Percentiles rank a stretch among this genome's conserved stretches.
phyloP scores from a whole-genome alignment of 2,113 vertebrate species.

The Apeltes quadracus region DNA sequence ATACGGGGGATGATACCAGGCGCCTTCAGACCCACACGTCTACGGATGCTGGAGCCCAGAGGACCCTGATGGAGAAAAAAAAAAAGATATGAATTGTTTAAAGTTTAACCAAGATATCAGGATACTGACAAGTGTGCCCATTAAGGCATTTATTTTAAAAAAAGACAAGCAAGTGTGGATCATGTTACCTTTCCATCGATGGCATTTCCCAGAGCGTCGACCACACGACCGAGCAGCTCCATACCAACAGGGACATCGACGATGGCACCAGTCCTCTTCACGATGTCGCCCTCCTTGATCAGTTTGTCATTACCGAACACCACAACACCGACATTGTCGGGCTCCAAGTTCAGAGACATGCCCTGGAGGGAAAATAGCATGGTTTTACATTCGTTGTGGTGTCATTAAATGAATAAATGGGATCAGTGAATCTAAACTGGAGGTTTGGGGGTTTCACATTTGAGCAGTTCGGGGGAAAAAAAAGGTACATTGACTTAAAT shows the following conservation, averaged over 20 bases:
- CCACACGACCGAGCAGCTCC: slow-evolving; percentile 94
- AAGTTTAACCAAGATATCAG: background rate
- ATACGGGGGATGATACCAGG: slow-evolving; percentile 98
- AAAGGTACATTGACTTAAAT: background rate
- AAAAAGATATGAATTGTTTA: background rate
- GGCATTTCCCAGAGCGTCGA: slow-evolving; percentile 95
- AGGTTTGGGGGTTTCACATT: background rate
- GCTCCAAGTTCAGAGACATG: slow-evolving; percentile 99
- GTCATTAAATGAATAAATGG: too few relatives aligned
- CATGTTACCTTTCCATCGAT: slow-evolving; percentile 93
- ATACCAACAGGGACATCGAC: slow-evolving; percentile 96
- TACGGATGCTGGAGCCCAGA: slow-evolving; percentile 84
- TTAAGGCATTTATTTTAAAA: background rate
- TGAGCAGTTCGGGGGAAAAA: background rate
- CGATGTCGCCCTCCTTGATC: slow-evolving; percentile 97
- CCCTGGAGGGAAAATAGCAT: slow-evolving; percentile 80
- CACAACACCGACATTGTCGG: slow-evolving; percentile 99
- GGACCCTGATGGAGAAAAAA: slow-evolving; percentile 81
- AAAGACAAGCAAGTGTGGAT: background rate
- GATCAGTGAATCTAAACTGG: background rate
- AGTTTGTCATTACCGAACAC: slow-evolving; percentile 98
- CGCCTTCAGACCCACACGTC: slow-evolving; percentile 96
- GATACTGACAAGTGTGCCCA: background rate
- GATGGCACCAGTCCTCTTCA: slow-evolving; percentile 97
- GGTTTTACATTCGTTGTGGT: background rate